Evolutionary conservation across 2,888 invertebrate genomes (phyloP).

Genomic region (Perdita meconis): DNA sequence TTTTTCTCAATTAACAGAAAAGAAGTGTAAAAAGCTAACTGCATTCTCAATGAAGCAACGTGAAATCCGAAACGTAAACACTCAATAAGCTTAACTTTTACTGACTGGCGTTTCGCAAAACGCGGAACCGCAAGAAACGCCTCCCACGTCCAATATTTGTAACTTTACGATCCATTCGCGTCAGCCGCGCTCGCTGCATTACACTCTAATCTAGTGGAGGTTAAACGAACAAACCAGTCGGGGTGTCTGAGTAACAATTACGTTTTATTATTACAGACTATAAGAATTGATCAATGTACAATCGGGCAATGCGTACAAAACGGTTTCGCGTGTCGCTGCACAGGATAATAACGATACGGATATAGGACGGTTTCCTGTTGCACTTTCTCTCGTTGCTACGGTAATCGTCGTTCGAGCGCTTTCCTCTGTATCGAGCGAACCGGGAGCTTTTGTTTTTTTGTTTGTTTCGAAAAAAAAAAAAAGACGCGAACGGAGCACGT

Average conservation of each 20-base stretch:
- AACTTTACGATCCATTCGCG: not conserved
- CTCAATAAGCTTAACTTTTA: too few relatives aligned
- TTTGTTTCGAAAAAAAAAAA: too few relatives aligned
- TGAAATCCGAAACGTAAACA: too few relatives aligned
- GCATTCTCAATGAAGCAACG: too few relatives aligned
- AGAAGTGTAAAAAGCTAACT: too few relatives aligned
- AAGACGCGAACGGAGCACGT: not conserved
- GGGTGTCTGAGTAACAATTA: slow-evolving; percentile 73
- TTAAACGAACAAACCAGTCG: not conserved
- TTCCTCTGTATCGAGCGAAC: not conserved
- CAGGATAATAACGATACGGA: slow-evolving; percentile 41
- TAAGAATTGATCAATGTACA: slow-evolving; percentile 75
- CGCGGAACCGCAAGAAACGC: too few relatives aligned
- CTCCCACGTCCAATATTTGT: not conserved
- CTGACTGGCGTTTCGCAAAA: too few relatives aligned
- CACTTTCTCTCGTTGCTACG: slow-evolving; percentile 14
- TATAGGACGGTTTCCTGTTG: slow-evolving; percentile 59
- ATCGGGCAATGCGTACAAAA: slow-evolving; percentile 74
- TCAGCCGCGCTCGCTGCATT: too few relatives aligned
- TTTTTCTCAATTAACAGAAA: too few relatives aligned
- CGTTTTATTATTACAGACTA: slow-evolving; percentile 75
- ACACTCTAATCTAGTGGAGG: not conserved
- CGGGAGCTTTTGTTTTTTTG: too few relatives aligned
- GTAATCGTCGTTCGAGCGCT: slow-evolving; percentile 16
- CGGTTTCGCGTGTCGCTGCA: slow-evolving; percentile 56